phyloP scores from a whole-genome alignment of 2,113 vertebrate species.

The Passer montanus region DNA sequence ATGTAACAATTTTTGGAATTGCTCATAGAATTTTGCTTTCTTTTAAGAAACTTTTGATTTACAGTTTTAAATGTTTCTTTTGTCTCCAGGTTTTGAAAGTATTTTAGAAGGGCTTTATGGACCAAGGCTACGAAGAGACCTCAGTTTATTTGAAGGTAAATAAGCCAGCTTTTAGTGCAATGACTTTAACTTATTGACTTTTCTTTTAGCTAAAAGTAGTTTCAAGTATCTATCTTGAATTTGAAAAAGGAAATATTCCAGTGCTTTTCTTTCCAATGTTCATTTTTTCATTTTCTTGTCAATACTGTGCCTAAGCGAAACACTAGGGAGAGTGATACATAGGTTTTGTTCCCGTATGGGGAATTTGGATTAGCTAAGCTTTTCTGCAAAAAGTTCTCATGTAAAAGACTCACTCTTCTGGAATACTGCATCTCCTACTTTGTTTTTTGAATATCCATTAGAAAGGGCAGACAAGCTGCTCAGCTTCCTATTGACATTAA shows the following conservation, averaged over 20 bases:
- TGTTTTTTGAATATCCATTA: background rate
- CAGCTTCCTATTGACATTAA: background rate
- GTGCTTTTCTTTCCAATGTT: background rate
- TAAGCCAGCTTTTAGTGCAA: background rate
- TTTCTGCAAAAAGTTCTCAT: background rate
- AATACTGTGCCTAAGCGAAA: background rate
- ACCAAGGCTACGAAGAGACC: constrained; percentile 93
- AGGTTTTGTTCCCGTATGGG: background rate
- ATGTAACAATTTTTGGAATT: background rate
- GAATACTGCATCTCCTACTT: background rate
- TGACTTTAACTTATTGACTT: background rate
- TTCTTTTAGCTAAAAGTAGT: background rate
- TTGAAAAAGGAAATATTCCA: background rate
- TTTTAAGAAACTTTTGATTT: background rate
- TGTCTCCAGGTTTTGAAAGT: constrained; percentile 94
- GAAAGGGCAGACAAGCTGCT: background rate
- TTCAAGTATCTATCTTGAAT: background rate
- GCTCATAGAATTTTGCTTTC: background rate
- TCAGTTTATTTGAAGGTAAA: constrained; percentile 98
- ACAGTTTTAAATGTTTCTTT: constrained; percentile 56
- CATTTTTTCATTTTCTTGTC: background rate
- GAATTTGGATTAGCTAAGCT: background rate
- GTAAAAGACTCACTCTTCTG: background rate
- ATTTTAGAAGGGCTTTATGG: constrained; percentile 99
- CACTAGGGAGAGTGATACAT: background rate